Base-by-base conservation (phyloP, 2,797 vertebrate species). In the Tympanoctomys barrerae region DNA sequence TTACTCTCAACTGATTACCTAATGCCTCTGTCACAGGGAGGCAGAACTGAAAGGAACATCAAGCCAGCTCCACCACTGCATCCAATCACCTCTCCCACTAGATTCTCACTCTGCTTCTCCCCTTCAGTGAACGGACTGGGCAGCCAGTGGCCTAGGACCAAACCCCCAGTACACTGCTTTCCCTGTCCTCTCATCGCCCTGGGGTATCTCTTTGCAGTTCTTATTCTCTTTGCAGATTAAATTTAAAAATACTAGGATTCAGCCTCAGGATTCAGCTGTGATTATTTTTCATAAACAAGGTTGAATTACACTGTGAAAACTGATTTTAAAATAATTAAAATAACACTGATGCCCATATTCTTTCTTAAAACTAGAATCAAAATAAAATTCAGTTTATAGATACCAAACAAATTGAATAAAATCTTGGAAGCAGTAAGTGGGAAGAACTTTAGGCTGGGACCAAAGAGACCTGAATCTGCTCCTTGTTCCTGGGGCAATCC, bases 311-410 rank as follows among this genome's bases (percentile, higher is more conserved):
- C 4, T 39, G 33, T 71, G 46, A 78, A 92, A 86, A 82, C 7
- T 12, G 49, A 86, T 49, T 62, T 91, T 80, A 18, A 73, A 83
- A 86, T 59, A 83, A 85, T 28, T 5, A 26, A 89, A 84, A 33
- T 81, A 66, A 89, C 18, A 36, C 3, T 22, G 42, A 19, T 28
- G 13, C 79, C 28, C 80, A 78, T 26, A 77, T 70, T 87, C 1
- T 81, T 90, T 91, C 36, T 79, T 59, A 84, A 90, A 93, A 96
- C 49, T 68, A 68, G n/a, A 9, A 83, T 61, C 1, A 54, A 92
- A 92, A 57, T 73, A 79, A 62, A 84, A 87, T 79, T 80, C 16
- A 7, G 1, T 88, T 80, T 93, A n/a, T 31, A 70, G 0, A 92
- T 4, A 49, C 5, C 28, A 71, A 79, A n/a, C 10, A 77, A 52